Base-by-base conservation (phyloP, 1,140 invertebrate genomes). In the Pseudoatta argentina region DNA sequence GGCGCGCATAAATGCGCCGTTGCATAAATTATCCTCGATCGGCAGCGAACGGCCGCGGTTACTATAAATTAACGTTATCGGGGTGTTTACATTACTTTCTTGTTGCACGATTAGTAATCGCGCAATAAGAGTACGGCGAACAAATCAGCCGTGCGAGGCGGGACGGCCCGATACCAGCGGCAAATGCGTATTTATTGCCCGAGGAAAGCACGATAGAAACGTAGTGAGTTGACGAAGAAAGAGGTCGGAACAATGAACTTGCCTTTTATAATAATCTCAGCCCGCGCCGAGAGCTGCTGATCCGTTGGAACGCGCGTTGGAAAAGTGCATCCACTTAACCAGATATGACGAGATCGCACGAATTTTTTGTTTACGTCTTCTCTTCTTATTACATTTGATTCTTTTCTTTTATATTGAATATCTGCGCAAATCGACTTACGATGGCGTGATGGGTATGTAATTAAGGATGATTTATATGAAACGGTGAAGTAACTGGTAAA, bases 81-180 rank as follows among this genome's bases (percentile, higher is more conserved):
- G 83, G 77, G 85, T 93, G 91, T 94, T 93, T 94, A 93, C 93
- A 92, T 92, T 93, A 92, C 88, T 92, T 93, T 93, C 93, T 93
- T 92, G 91, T 93, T 92, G 91, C 89, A 73, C 88, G 92, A 94
- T 94, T 94, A 93, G 89, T 87, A 93, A 93, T 93, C 93, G 91
- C 79, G 88, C 91, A 91, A 93, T 89, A 92, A 92, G 92, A 91
- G 89, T 78, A 86, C 61, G 82, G 71, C 81, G 89, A 93, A 90
- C 89, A 89, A 92, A 92, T 92, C 91, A 86, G 76, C 89, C 66
- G 66, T 61, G 44, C 75, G 85, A 83, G 87, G 75, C 90, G 67
- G 64, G 76, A 69, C 73, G 78, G 48, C 30, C 76, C 86, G 86
- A 88, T 88, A 91, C 63, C 88, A 86, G 86, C 91, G 53, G 77